phyloP scores from a whole-genome alignment of 2,797 vertebrate genomes.

The Parauchenoglanis punctatus region DNA sequence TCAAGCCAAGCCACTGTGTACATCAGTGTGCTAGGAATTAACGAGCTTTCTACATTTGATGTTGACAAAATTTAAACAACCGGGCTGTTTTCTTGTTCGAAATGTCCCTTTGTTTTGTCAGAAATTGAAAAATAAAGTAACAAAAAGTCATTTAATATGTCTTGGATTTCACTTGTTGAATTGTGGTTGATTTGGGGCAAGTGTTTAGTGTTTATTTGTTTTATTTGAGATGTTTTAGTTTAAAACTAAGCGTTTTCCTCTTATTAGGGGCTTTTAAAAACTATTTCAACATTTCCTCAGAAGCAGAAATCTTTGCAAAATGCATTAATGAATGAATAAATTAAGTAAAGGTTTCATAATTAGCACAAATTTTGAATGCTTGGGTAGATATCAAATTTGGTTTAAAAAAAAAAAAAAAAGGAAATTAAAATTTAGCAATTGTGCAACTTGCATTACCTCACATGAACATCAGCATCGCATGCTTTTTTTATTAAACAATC shows the following conservation, averaged over 20 bases:
- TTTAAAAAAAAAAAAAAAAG: neutral
- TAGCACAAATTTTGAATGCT: neutral
- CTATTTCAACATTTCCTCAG: neutral
- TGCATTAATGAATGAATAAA: conserved; percentile 4
- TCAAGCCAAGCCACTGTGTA: neutral
- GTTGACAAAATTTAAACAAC: neutral
- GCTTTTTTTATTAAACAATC: conserved; percentile 50
- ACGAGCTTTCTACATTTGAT: neutral
- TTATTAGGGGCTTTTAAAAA: neutral
- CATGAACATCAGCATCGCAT: conserved; percentile 40
- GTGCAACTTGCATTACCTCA: conserved; percentile 45
- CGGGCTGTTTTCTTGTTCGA: neutral
- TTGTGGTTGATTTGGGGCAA: neutral
- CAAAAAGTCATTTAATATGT: neutral
- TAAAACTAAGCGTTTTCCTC: too few species aligned
- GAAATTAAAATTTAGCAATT: conserved; percentile 52
- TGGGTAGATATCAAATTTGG: neutral
- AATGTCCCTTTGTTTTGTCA: neutral
- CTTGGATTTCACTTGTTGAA: neutral
- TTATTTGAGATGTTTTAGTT: neutral
- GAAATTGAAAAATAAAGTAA: neutral
- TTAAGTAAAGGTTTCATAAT: neutral
- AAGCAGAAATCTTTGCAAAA: neutral
- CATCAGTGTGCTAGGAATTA: neutral
- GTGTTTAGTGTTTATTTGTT: neutral